A percentile compares a stretch with the other conserved stretches of the same genome.
Conservation (phyloP, 1,140 invertebrate genomes). For the Oryctes rhinoceros region DNA sequence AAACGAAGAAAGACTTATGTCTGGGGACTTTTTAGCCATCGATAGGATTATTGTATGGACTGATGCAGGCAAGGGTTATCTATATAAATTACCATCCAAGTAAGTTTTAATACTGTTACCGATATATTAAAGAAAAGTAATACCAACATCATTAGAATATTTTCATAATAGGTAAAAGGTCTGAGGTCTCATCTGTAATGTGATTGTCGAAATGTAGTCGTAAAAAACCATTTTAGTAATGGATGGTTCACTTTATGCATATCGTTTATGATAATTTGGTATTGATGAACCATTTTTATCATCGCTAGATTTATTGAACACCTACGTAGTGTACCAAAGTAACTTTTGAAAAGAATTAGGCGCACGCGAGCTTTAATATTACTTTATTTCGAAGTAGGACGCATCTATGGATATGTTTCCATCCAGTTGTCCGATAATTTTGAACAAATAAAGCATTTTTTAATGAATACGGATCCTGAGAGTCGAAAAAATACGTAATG, state of each 20-base stretch:
- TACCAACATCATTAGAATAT: background rate
- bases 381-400: no score
- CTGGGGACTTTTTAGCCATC: conserved; percentile 90
- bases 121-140: background rate
- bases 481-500: no score
- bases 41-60: conserved; percentile 94
- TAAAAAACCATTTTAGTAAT: background rate
- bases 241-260: background rate
- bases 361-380: no score
- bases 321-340: no score
- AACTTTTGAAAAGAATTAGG: no score
- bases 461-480: no score
- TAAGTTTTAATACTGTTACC: conserved; percentile 64
- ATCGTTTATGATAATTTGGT: no score
- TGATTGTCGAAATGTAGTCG: background rate
- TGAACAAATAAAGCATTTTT: no score
- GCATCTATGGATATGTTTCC: no score
- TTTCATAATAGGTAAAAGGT: background rate
- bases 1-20: conserved; percentile 89
- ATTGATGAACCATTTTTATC: no score
- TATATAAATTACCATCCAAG: conserved; percentile 96
- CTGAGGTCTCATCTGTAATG: background rate
- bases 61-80: conserved; percentile 91
- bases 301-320: no score
- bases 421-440: no score